Base-by-base conservation (phyloP, 2,113 vertebrate genomes). In the Pycnonotus jocosus region DNA sequence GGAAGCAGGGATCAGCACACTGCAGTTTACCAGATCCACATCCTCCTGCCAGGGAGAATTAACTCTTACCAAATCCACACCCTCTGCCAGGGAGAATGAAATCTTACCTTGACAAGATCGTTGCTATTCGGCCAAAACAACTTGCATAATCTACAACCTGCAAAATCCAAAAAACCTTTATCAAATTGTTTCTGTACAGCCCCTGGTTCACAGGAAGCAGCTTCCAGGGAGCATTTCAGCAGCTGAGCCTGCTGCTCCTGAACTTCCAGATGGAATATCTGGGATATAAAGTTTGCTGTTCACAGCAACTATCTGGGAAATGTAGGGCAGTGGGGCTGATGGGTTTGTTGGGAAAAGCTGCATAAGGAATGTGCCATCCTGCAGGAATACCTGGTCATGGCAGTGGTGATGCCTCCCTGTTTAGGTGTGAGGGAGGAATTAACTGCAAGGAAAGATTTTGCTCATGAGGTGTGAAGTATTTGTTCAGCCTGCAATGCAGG, bases 61-160 rank as follows among this genome's bases (percentile, higher is more conserved):
- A 58, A 50, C 10, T 12, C 15, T 76, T 42, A 35, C 27, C 51
- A 38, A 61, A 77, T 1, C 31, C 24, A 25, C 53, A 27, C 3
- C 14, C 40, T 31, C 22, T 45, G 14, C 45, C 31, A 82, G 35
- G 7, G 40, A 83, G 35, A 64, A 64, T 7, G 24, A 51, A 66
- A 40, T 20, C 97, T 97, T 97, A 99, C 98, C 98, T 98, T 44
- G 97, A 98, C 0, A 96, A 92, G 78, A 98, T 90, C 2, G 97
- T 97, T 44, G 95, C 88, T 81, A 95, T 45, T 62, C 93, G 96
- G 51, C 97, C 97, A n/a, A 97, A 10, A 15, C 65, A 90, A 37
- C 64, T 96, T 9, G 85, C 90, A 20, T 94, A 96, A 86, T 97
- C 97, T 73, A 97, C 93, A 92, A 97, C 95, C 98, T 98, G 97